Evolutionary conservation across 2,113 vertebrate species (phyloP).

Genomic region (Trachemys scripta): DNA sequence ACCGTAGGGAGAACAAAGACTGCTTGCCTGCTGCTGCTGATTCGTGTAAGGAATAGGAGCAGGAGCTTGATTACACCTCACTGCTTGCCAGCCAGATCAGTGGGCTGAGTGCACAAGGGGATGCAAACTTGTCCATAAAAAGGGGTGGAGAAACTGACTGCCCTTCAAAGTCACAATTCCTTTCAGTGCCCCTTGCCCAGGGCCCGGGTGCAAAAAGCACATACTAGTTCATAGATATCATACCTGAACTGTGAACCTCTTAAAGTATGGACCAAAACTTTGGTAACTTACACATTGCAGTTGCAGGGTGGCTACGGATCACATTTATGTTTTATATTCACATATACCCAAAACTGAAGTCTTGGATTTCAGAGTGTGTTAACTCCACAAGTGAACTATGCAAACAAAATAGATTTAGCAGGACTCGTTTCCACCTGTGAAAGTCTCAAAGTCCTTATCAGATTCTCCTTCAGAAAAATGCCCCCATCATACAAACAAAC

Average conservation of each 20-base stretch:
- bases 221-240: not conserved
- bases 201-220: not conserved
- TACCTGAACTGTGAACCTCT: not conserved
- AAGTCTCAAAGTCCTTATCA: not conserved
- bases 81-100: not conserved
- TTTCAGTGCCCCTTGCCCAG: not conserved
- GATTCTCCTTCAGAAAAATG: not conserved
- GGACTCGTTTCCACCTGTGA: not conserved
- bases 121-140: not conserved
- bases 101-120: not conserved
- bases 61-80: not conserved
- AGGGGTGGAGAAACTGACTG: not conserved
- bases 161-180: not conserved
- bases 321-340: not conserved
- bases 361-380: not conserved
- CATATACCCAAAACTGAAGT: accelerated
- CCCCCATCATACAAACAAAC: not conserved
- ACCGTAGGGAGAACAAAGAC: not conserved
- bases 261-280: not conserved
- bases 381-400: not conserved
- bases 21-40: not conserved
- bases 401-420: constrained; percentile 5
- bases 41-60: not conserved
- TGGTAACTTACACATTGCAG: accelerated
- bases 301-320: not conserved